These are phyloP conservation scores for Tipula vernalis DNA, from an alignment of 2,888 invertebrate species.

Conservation along the genomic window DNA sequence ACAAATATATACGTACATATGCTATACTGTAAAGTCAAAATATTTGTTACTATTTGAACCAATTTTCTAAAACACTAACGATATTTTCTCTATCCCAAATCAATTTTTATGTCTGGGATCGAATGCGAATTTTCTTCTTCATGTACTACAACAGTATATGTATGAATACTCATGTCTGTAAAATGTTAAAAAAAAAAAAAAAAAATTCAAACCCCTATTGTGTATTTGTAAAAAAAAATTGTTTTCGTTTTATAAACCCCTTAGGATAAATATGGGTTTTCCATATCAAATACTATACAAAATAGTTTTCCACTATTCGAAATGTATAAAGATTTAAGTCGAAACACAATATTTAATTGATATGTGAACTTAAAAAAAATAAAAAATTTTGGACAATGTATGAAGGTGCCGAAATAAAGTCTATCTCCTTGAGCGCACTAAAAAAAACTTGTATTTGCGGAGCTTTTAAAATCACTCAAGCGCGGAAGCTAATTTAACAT, in stretches of 20 bases:
- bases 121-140: neutral
- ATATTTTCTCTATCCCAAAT: neutral
- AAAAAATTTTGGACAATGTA: no score
- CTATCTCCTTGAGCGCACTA: no score
- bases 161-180: neutral
- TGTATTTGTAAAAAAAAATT: neutral
- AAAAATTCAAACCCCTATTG: neutral
- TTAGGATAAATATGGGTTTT: neutral
- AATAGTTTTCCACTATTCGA: neutral
- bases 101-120: neutral
- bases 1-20: neutral
- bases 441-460: no score
- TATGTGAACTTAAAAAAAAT: neutral
- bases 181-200: neutral
- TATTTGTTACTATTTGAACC: neutral
- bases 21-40: neutral
- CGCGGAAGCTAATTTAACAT: no score
- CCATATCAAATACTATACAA: neutral
- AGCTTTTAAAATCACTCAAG: neutral
- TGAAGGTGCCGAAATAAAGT: no score
- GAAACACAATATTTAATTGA: neutral
- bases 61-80: neutral
- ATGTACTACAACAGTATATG: neutral
- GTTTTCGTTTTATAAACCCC: neutral
- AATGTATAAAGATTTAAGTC: neutral